Conservation (phyloP, 2,113 vertebrate species). For the Sorex araneus region DNA sequence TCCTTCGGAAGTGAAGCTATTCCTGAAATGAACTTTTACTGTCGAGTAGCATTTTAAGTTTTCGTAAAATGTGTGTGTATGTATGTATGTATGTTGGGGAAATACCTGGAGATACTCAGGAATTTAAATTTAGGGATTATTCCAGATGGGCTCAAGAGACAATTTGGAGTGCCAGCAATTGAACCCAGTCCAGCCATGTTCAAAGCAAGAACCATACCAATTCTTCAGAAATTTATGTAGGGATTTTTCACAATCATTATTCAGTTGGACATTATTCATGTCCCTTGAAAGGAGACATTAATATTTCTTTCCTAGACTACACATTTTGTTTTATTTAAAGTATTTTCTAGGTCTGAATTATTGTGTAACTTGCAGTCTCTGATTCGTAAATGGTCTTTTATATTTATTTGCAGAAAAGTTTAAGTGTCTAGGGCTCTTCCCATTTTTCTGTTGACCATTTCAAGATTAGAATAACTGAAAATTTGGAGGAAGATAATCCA, state of each 20-base stretch:
- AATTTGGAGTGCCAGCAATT: too few species aligned
- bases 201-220: too few species aligned
- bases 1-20: not conserved
- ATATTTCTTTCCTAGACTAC: not conserved
- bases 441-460: not conserved
- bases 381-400: not conserved
- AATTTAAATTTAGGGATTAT: too few species aligned
- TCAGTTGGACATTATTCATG: not conserved
- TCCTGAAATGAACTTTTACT: not conserved
- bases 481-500: not conserved
- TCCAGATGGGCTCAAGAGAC: too few species aligned
- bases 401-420: not conserved
- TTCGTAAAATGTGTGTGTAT: not conserved
- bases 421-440: not conserved
- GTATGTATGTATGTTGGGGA: too few species aligned
- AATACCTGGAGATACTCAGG: too few species aligned
- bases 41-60: slow-evolving; percentile 12
- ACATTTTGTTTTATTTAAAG: not conserved
- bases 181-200: too few species aligned
- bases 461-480: not conserved
- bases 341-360: not conserved
- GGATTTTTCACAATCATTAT: not conserved
- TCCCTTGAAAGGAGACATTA: not conserved
- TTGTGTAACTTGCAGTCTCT: not conserved
- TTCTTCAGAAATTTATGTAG: too few species aligned